A percentile compares a stretch with the other conserved stretches of the same genome.
These are phyloP conservation scores for Ibidorhyncha struthersii DNA, from an alignment of 2,113 vertebrate genomes.

Conservation along the genomic window DNA sequence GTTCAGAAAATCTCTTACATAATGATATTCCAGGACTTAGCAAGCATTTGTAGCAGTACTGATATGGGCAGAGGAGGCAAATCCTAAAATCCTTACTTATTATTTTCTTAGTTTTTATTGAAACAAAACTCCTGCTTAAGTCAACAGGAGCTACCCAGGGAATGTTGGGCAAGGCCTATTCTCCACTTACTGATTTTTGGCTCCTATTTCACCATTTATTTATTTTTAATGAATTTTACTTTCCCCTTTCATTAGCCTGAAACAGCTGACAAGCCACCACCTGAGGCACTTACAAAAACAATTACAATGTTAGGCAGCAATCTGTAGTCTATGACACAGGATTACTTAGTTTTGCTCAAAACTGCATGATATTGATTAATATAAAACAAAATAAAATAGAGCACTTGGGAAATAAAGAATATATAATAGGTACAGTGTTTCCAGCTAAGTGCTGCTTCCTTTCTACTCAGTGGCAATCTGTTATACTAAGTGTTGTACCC, in stretches of 20 bases:
- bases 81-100: not conserved
- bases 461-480: not conserved
- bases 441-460: constrained; percentile 26
- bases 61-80: not conserved
- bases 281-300: not conserved
- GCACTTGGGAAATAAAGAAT: not conserved
- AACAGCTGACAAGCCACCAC: not conserved
- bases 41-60: not conserved
- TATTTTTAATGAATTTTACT: constrained; percentile 16
- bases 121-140: not conserved
- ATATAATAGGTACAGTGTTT: not conserved
- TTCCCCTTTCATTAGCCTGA: not conserved
- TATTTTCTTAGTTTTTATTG: not conserved
- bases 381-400: not conserved
- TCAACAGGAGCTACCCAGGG: not conserved
- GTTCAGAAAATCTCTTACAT: not conserved
- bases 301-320: not conserved
- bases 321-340: not conserved
- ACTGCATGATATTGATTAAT: constrained; percentile 10
- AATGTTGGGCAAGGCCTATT: not conserved
- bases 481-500: not conserved
- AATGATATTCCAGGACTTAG: not conserved
- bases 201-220: not conserved
- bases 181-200: not conserved
- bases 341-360: constrained; percentile 21